Percentiles rank a stretch among this genome's conserved stretches.
Evolutionary conservation across 2,113 vertebrate species (phyloP).

Genomic region (Rhegmatorhina hoffmannsi): DNA sequence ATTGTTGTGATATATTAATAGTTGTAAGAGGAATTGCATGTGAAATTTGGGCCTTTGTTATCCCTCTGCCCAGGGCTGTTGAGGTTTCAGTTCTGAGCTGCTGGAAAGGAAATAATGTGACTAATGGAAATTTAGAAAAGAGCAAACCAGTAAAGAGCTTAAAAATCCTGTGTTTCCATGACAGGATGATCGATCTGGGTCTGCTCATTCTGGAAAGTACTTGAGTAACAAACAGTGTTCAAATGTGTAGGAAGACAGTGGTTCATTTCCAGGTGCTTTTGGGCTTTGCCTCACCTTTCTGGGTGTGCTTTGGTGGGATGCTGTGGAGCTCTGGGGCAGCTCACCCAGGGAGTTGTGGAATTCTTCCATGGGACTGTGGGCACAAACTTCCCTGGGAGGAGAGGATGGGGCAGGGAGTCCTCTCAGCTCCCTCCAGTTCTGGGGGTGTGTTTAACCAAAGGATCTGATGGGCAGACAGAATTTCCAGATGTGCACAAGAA

Average conservation of each 20-base stretch:
- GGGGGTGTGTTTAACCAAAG: rapidly evolving
- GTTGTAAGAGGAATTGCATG: background rate
- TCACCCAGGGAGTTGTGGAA: background rate
- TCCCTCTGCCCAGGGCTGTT: background rate
- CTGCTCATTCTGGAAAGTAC: background rate
- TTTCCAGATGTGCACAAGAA: rapidly evolving
- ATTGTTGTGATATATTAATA: background rate
- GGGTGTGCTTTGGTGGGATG: background rate
- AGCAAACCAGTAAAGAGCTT: background rate
- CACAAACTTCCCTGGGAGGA: rapidly evolving
- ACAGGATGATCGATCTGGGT: background rate
- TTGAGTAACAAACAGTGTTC: background rate
- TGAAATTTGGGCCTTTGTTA: background rate
- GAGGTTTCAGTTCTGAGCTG: background rate
- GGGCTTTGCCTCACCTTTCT: background rate
- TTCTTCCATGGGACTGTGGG: background rate
- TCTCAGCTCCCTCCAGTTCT: background rate
- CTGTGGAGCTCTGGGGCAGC: background rate
- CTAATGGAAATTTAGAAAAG: background rate
- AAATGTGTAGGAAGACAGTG: background rate
- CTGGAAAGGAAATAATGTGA: background rate
- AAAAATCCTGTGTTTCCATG: background rate
- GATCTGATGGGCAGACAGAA: rapidly evolving
- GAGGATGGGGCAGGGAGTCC: background rate
- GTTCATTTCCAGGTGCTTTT: background rate